phyloP scores from a whole-genome alignment of 2,797 vertebrate species.

The Propithecus deckenii region DNA sequence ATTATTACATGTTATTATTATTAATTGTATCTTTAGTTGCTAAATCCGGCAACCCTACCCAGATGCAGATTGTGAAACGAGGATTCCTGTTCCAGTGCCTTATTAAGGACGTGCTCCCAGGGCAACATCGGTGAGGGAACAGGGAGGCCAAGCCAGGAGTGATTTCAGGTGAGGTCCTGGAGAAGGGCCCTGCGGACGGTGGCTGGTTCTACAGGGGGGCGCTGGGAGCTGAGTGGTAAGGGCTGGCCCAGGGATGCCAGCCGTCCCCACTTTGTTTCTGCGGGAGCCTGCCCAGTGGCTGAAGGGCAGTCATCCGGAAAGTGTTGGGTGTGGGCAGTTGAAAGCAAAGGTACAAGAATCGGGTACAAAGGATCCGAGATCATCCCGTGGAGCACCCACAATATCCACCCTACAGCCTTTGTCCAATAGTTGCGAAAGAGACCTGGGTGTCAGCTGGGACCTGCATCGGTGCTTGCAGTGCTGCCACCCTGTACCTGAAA shows the following conservation, averaged over 20 bases:
- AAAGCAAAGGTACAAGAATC: not conserved
- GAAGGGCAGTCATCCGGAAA: not conserved
- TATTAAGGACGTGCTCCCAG: not conserved
- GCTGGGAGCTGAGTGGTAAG: not conserved
- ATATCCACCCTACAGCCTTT: not conserved
- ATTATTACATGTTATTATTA: not conserved
- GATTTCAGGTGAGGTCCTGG: not conserved
- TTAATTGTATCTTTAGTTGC: not conserved
- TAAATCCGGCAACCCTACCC: not conserved
- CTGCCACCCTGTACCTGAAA: not conserved
- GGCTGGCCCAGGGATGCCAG: no score
- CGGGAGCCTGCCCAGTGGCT: not conserved
- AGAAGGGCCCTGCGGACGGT: not conserved
- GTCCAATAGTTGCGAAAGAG: not conserved
- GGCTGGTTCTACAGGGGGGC: not conserved
- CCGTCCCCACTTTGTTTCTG: not conserved
- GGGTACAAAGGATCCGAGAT: no score
- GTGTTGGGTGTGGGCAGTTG: not conserved
- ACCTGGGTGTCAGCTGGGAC: not conserved
- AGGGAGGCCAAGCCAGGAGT: no score
- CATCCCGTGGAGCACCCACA: no score
- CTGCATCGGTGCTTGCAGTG: accelerated
- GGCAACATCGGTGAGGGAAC: accelerated
- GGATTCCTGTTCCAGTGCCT: not conserved
- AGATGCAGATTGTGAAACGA: not conserved